Evolutionary conservation across 2,113 vertebrate genomes (phyloP).

Genomic region (Cygnus buccinator): DNA sequence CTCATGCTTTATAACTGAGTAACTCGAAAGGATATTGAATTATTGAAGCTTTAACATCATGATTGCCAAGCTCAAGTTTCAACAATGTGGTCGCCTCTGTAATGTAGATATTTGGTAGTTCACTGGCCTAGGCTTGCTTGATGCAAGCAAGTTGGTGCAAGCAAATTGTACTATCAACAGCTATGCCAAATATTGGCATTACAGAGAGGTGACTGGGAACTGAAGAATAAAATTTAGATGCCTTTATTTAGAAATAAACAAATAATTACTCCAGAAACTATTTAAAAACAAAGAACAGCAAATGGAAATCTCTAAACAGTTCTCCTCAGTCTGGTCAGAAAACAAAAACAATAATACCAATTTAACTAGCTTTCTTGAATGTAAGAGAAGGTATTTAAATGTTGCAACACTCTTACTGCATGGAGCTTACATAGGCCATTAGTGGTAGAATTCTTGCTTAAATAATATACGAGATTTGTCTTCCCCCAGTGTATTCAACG

Average conservation of each 20-base stretch:
- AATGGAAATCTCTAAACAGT: not conserved
- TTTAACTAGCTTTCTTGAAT: not conserved
- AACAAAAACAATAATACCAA: not conserved
- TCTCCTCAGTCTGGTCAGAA: not conserved
- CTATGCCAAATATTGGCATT: not conserved
- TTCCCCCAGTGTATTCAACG: not conserved
- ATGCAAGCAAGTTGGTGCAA: not conserved
- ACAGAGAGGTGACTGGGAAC: not conserved
- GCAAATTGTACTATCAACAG: not conserved
- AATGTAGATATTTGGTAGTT: not conserved
- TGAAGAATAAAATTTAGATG: not conserved
- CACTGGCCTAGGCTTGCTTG: not conserved
- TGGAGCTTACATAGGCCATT: not conserved
- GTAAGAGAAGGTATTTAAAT: not conserved
- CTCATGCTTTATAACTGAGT: not conserved
- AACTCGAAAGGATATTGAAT: not conserved
- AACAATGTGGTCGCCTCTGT: not conserved
- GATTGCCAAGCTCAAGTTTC: not conserved
- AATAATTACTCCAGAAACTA: not conserved
- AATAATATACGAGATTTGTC: not conserved
- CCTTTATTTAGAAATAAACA: not conserved
- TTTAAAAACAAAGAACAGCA: not conserved
- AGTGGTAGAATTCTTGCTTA: not conserved
- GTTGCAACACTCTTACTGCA: not conserved
- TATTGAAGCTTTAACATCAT: not conserved